A percentile compares a stretch with the other conserved stretches of the same genome.
phyloP scores from a whole-genome alignment of 2,797 vertebrate species.

The Fringilla coelebs region DNA sequence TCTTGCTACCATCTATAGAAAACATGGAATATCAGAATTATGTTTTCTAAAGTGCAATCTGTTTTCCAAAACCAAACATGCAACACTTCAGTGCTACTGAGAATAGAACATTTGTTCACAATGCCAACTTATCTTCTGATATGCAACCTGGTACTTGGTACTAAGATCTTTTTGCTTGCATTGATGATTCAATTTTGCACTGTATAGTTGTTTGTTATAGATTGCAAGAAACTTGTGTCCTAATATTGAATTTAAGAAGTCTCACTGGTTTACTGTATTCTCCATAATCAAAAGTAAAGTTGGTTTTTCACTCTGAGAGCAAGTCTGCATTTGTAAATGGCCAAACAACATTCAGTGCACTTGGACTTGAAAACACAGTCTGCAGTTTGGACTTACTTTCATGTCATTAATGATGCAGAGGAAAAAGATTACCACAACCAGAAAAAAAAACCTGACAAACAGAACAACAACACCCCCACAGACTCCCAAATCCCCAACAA shows the following conservation, averaged over 20 bases:
- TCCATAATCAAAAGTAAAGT: background rate
- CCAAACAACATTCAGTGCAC: background rate
- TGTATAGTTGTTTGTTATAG: background rate
- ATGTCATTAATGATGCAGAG: background rate
- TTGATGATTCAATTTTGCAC: background rate
- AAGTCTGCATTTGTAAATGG: background rate
- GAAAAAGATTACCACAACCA: background rate
- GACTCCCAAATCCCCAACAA: background rate
- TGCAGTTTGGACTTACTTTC: background rate
- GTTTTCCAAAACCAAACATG: background rate
- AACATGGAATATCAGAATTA: background rate
- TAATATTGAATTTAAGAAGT: background rate
- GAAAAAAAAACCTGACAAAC: background rate
- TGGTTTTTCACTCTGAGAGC: background rate
- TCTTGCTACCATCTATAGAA: background rate
- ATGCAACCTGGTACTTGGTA: background rate
- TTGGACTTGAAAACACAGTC: background rate
- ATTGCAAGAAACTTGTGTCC: background rate
- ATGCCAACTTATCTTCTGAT: background rate
- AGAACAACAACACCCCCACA: background rate
- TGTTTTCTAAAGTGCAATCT: background rate
- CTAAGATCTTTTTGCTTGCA: background rate
- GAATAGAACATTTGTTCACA: background rate
- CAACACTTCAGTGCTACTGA: background rate
- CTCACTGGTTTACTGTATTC: background rate